Percentiles rank a stretch among this genome's conserved stretches.
phyloP scores from a whole-genome alignment of 2,797 vertebrate species.

The Gouania willdenowi region DNA sequence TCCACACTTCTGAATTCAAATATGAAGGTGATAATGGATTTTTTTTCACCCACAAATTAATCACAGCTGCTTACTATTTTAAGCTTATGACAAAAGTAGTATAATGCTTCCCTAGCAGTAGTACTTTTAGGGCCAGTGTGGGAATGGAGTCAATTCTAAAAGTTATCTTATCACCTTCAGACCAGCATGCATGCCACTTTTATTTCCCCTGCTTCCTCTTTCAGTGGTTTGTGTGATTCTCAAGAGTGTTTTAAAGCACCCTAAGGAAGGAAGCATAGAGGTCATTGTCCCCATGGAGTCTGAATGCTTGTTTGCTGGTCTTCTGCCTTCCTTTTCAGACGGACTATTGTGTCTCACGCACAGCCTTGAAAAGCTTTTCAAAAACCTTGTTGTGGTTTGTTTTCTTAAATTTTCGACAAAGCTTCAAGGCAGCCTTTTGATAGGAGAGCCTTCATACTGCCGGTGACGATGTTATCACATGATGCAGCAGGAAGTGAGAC shows the following conservation, averaged over 20 bases:
- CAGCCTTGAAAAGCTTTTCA: slow-evolving; percentile 38
- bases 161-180: slow-evolving; percentile 3
- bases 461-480: slow-evolving; percentile 60
- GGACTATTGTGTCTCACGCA: slow-evolving; percentile 38
- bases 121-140: no score
- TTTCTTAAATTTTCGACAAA: slow-evolving; percentile 22
- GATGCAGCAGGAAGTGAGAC: slow-evolving; percentile 42
- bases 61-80: no score
- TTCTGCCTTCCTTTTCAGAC: slow-evolving; percentile 28
- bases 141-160: slow-evolving; percentile 3
- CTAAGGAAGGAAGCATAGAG: slow-evolving; percentile 36
- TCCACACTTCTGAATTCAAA: no score
- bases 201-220: slow-evolving; percentile 25
- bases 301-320: slow-evolving; percentile 14
- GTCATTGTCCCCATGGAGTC: slow-evolving; percentile 22
- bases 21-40: no score
- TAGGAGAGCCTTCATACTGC: slow-evolving; percentile 28
- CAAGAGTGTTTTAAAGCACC: slow-evolving; percentile 18
- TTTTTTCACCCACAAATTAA: no score
- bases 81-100: no score
- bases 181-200: neutral
- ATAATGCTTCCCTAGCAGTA: no score
- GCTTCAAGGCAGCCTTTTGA: slow-evolving; percentile 25
- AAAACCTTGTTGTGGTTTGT: slow-evolving; percentile 23
- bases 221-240: slow-evolving; percentile 15